These are phyloP conservation scores for Pomatostomus ruficeps DNA, from an alignment of 2,113 vertebrate genomes.

Conservation along the genomic window DNA sequence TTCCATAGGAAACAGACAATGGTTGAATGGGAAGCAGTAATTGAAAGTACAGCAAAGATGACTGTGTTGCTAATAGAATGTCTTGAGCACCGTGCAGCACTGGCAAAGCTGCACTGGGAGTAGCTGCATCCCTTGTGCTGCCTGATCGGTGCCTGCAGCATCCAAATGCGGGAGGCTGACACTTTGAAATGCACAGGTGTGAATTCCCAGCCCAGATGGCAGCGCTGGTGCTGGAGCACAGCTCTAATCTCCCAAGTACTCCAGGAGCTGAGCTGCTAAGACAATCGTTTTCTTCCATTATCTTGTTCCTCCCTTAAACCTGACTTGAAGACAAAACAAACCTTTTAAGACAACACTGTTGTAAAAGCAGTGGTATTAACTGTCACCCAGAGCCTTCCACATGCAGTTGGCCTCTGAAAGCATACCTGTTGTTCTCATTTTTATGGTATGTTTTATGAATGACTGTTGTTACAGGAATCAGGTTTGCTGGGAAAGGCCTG, in stretches of 20 bases:
- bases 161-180: neutral
- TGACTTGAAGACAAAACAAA: conserved; percentile 22
- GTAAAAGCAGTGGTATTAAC: neutral
- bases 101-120: neutral
- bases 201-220: neutral
- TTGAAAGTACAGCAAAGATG: neutral
- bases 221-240: neutral
- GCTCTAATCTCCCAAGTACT: neutral
- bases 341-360: neutral
- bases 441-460: neutral
- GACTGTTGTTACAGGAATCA: neutral
- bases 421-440: neutral
- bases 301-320: neutral
- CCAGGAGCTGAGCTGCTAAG: neutral
- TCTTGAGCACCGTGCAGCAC: neutral
- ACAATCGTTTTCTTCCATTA: neutral
- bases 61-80: neutral
- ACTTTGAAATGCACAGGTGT: neutral
- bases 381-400: neutral
- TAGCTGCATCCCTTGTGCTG: neutral
- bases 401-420: neutral
- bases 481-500: neutral
- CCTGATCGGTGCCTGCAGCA: neutral
- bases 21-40: neutral
- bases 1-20: neutral